Percentiles rank a stretch among this genome's conserved stretches.
Evolutionary conservation across 2,888 invertebrate genomes (phyloP).

Genomic region (Aspidiotus destructor): DNA sequence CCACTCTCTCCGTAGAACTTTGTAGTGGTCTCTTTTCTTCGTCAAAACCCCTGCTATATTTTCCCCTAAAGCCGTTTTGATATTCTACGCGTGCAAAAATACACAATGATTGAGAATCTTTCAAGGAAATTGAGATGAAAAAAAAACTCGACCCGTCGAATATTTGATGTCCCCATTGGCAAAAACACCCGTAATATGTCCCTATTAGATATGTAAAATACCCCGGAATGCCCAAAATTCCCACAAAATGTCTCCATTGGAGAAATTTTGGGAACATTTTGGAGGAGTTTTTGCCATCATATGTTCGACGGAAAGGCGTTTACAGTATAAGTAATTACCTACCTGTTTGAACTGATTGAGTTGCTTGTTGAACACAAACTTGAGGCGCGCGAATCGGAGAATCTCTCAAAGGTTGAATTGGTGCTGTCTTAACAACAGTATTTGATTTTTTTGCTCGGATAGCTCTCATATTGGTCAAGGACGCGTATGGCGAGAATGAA

Average conservation of each 20-base stretch:
- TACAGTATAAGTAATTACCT: too few species aligned
- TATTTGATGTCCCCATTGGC: too few species aligned
- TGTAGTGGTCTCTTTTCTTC: slow-evolving; percentile 22
- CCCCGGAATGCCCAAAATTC: too few species aligned
- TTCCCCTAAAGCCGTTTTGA: not conserved
- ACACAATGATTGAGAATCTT: too few species aligned
- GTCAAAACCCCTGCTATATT: slow-evolving; percentile 5
- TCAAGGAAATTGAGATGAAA: too few species aligned
- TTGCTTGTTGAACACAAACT: slow-evolving; percentile 8
- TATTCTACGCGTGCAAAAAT: not conserved
- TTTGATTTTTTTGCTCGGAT: not conserved
- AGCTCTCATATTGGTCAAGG: slow-evolving; percentile 38
- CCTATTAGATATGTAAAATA: too few species aligned
- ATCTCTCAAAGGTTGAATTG: not conserved
- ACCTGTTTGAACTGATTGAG: slow-evolving; percentile 16
- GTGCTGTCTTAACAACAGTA: not conserved
- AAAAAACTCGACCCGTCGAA: too few species aligned
- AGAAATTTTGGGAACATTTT: too few species aligned
- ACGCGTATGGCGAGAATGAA: slow-evolving; percentile 56
- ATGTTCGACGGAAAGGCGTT: too few species aligned
- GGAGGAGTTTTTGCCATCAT: too few species aligned
- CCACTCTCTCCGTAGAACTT: slow-evolving; percentile 39
- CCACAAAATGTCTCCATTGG: too few species aligned
- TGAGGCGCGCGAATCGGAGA: slow-evolving; percentile 20
- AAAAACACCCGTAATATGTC: too few species aligned